phyloP scores from a whole-genome alignment of 2,113 vertebrate genomes.

The Cavia aperea region DNA sequence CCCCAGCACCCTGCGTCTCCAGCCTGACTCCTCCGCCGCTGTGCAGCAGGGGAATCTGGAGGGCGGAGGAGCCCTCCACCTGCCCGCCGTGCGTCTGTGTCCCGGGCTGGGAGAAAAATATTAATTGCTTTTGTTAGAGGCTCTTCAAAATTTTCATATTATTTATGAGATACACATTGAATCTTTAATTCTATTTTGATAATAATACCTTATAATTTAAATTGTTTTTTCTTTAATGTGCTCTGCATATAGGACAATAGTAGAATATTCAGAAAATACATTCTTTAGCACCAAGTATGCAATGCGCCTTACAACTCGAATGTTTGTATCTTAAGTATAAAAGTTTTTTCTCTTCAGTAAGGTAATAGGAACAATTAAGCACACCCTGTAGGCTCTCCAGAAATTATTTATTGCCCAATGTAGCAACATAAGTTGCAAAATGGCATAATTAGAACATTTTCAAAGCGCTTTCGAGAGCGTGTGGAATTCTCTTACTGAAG shows the following conservation, averaged over 20 bases:
- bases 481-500: slow-evolving; percentile 20
- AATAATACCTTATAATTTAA: not conserved
- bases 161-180: not conserved
- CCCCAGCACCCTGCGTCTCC: too few relatives aligned
- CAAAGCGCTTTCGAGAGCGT: not conserved
- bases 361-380: not conserved
- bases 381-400: not conserved
- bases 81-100: not conserved
- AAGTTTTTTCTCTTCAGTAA: not conserved
- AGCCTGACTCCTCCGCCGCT: not conserved
- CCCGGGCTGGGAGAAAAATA: too few relatives aligned
- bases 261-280: not conserved
- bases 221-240: not conserved
- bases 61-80: too few relatives aligned
- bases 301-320: not conserved
- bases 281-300: not conserved
- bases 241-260: not conserved
- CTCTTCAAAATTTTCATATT: not conserved
- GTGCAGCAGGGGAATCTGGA: not conserved
- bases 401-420: slow-evolving; percentile 16
- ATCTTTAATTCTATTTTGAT: not conserved
- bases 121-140: not conserved
- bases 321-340: not conserved
- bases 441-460: slow-evolving; percentile 42
- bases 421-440: not conserved